phyloP scores from a whole-genome alignment of 2,797 vertebrate species.

The Coracias cyanogaster region DNA sequence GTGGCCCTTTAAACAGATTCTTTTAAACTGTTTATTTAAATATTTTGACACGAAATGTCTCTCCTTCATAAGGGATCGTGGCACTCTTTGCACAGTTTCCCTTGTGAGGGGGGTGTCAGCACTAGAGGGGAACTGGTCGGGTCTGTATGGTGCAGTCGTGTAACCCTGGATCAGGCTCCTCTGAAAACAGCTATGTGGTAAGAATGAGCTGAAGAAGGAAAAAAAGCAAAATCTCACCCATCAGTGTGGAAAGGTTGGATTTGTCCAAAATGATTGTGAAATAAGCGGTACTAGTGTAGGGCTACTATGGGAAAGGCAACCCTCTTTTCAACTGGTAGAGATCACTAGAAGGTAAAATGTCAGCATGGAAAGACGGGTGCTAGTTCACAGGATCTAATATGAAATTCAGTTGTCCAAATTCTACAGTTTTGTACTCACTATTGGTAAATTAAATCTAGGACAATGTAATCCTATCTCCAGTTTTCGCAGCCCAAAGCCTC shows the following conservation, averaged over 20 bases:
- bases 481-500: background rate
- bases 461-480: background rate
- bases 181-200: background rate
- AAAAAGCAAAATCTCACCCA: background rate
- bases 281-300: background rate
- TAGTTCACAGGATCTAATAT: background rate
- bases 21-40: background rate
- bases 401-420: background rate
- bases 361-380: background rate
- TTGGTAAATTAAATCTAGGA: background rate
- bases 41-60: background rate
- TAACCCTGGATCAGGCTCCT: background rate
- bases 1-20: background rate
- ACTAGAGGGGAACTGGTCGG: background rate
- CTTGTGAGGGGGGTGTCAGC: background rate
- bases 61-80: background rate
- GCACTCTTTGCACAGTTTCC: background rate
- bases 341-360: background rate
- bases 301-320: background rate
- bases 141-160: background rate
- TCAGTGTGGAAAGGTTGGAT: background rate
- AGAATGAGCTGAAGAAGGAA: background rate
- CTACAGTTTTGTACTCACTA: background rate
- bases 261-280: background rate
- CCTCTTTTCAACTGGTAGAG: background rate